phyloP scores from a whole-genome alignment of 1,140 invertebrate genomes.

The Aphaenogaster ashmeadi region DNA sequence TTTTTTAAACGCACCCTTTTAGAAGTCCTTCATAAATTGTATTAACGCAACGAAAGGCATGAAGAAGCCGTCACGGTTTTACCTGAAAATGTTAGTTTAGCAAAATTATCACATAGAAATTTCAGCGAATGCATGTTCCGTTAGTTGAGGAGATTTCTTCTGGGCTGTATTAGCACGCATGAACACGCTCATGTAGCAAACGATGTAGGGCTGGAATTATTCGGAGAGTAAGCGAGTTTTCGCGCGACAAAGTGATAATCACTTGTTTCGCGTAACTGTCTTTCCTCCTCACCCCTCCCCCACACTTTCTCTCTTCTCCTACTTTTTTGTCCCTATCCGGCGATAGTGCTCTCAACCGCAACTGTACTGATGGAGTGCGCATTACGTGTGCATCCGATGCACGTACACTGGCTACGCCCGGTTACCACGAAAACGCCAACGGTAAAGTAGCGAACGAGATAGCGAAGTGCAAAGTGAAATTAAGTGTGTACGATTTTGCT shows the following conservation, averaged over 20 bases:
- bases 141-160: slow-evolving; percentile 21
- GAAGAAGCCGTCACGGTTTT: not conserved
- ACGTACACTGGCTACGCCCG: slow-evolving; percentile 22
- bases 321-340: slow-evolving; percentile 34
- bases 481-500: slow-evolving; percentile 47
- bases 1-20: not conserved
- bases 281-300: no score
- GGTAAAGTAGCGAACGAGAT: slow-evolving; percentile 48
- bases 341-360: slow-evolving; percentile 42
- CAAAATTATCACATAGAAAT: slow-evolving; percentile 6
- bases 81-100: not conserved
- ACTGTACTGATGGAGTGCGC: slow-evolving; percentile 51
- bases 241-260: slow-evolving; percentile 56
- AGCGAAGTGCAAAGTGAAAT: slow-evolving; percentile 57
- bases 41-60: not conserved
- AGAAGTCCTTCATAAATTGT: not conserved
- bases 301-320: not conserved
- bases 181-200: not conserved
- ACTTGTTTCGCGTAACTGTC: slow-evolving; percentile 41
- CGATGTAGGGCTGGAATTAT: slow-evolving; percentile 41
- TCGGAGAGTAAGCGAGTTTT: slow-evolving; percentile 50
- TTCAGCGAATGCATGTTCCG: not conserved
- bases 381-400: slow-evolving; percentile 51
- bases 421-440: slow-evolving; percentile 52
- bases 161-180: slow-evolving; percentile 11